Base-by-base conservation (phyloP, 2,888 invertebrate species). In the Eurois occulta region DNA sequence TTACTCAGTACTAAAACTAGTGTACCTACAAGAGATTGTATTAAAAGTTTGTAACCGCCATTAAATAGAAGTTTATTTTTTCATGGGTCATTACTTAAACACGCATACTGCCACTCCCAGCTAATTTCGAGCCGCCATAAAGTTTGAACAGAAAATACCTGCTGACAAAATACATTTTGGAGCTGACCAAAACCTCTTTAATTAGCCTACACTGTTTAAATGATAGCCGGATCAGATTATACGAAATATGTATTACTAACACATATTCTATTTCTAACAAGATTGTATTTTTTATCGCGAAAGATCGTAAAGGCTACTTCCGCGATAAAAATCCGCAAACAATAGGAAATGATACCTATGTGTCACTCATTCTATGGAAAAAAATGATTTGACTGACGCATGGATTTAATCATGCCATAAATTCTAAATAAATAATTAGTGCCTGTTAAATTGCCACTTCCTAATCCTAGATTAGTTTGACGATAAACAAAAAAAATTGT, bases 401-500 rank as follows among this genome's bases (percentile, higher is more conserved):
- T 52, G 5, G 16, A 35, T 28, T 4, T 69, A 48, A 77, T 58
- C 58, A 41, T 13, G 55, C 18, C 38, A 78, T 78, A 78, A 48
- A 79, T 79, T 66, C 5, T 41, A 65, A 65, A 38, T 55, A 16
- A 62, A 52, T 62, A 52, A 62, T 52, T 32, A 52, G 16, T 78
- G 35, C 28, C 24, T 38, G 55, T 28, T 69, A 72, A 72, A 55
- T 46, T 72, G 64, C 32, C 32, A 38, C 6, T 32, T 13, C 52
- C 28, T 79, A 32, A 78, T 78, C 72, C 28, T 24, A 16, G 72
- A 78, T 78, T 78, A 78, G 46, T 0, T 48, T 4, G 28, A 38
- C 32, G 2, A 67, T 46, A 73, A 65, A 65, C n/a, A 43, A 48
- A 10, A 41, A 10, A 41, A 10, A 10, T 41, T 10, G 41, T 41